phyloP scores from a whole-genome alignment of 2,797 vertebrate genomes.

The Gymnopithys bicolor region DNA sequence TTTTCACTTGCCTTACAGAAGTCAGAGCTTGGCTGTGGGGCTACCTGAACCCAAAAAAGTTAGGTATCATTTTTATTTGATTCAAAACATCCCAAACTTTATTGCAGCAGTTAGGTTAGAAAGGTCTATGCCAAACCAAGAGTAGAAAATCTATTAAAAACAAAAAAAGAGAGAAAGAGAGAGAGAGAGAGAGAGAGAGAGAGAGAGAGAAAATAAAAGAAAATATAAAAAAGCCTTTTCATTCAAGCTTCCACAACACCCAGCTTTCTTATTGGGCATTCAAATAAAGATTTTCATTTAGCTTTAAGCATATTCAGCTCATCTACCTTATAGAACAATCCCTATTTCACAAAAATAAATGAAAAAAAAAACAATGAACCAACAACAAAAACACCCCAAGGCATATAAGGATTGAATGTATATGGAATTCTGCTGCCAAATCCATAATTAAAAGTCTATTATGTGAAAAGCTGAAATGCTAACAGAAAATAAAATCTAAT shows the following conservation, averaged over 20 bases:
- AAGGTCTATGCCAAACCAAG: neutral
- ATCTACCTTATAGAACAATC: neutral
- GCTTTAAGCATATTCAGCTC: neutral
- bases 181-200: no score
- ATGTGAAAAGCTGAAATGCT: neutral
- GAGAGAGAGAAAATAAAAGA: no score
- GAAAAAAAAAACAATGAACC: accelerated
- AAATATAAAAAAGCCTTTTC: neutral
- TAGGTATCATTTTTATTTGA: neutral
- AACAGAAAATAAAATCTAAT: neutral
- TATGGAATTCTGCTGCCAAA: neutral
- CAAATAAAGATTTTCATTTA: neutral
- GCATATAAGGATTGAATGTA: neutral
- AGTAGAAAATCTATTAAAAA: neutral
- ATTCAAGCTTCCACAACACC: neutral
- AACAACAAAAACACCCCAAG: neutral
- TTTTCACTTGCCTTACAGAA: neutral
- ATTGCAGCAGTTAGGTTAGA: neutral
- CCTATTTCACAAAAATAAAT: neutral
- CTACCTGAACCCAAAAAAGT: neutral
- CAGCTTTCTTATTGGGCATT: neutral
- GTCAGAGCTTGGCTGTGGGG: neutral
- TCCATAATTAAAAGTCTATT: neutral
- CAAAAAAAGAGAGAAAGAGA: no score
- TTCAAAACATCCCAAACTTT: neutral